These are phyloP conservation scores for Microctenopoma stevenorrisi DNA, from an alignment of 2,797 vertebrate species.

Conservation along the genomic window DNA sequence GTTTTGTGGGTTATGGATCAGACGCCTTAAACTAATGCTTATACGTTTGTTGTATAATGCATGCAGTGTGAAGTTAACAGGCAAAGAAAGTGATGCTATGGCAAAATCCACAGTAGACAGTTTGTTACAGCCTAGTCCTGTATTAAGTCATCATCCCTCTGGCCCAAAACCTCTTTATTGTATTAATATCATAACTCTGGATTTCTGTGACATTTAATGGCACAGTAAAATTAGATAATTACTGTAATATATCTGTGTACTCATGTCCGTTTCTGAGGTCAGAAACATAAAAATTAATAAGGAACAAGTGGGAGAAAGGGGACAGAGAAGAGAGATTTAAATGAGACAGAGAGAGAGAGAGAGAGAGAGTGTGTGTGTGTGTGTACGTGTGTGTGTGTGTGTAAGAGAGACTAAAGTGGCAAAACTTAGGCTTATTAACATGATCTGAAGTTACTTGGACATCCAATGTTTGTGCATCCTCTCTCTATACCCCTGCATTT, in stretches of 20 bases:
- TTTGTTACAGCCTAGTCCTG: conserved; percentile 51
- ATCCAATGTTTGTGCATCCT: conserved; percentile 57
- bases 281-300: conserved; percentile 87
- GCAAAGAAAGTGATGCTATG: conserved; percentile 33
- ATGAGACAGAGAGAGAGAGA: conserved; percentile 24
- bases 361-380: conserved; percentile 11
- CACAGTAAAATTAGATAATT: conserved; percentile 88
- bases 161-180: conserved; percentile 83
- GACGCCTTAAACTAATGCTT: conserved; percentile 20
- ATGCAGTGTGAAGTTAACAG: conserved; percentile 28
- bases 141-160: conserved; percentile 78
- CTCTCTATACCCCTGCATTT: conserved; percentile 59
- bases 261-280: conserved; percentile 80
- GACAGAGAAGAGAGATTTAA: conserved; percentile 67
- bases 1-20: background rate
- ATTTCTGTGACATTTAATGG: conserved; percentile 84
- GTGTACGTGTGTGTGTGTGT: conserved; percentile 9
- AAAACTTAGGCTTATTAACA: conserved; percentile 68
- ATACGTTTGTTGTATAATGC: conserved; percentile 32
- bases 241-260: conserved; percentile 87
- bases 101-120: conserved; percentile 56
- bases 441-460: conserved; percentile 71
- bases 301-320: conserved; percentile 75
- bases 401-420: conserved; percentile 42
- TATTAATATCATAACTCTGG: conserved; percentile 85